Conservation (phyloP, 2,113 vertebrate species). For the Saimiri boliviensis region DNA sequence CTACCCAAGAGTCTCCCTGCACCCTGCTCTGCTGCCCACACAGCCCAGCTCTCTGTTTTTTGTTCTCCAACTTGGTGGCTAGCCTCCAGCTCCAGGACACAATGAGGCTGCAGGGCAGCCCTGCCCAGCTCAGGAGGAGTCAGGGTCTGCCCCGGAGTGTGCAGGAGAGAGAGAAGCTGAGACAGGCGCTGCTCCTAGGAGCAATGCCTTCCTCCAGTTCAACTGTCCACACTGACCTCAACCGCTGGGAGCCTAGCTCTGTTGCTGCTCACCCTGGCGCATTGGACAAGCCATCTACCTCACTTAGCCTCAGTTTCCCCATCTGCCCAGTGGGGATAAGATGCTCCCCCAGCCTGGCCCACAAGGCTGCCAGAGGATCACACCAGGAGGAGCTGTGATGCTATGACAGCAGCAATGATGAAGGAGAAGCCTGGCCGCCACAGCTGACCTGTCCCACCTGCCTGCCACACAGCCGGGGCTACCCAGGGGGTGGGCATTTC, state of each 20-base stretch:
- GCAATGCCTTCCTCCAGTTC: not conserved
- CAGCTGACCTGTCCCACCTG: not conserved
- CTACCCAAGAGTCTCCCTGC: not conserved
- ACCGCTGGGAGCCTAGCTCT: not conserved
- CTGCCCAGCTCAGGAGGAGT: not conserved
- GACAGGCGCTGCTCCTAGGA: not conserved
- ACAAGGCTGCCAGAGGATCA: not conserved
- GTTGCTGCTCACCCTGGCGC: not conserved
- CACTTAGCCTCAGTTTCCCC: not conserved
- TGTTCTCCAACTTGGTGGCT: not conserved
- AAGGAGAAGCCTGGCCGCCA: not conserved
- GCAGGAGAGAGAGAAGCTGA: not conserved
- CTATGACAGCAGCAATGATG: not conserved
- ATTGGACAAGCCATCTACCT: not conserved
- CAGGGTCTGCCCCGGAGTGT: fast-evolving
- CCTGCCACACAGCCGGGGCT: not conserved
- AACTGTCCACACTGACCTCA: not conserved
- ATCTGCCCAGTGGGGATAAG: not conserved
- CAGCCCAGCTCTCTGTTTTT: not conserved
- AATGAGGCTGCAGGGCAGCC: not conserved
- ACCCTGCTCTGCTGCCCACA: not conserved
- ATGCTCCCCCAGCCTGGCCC: not conserved
- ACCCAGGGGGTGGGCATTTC: not conserved
- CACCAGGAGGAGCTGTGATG: not conserved
- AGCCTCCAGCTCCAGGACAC: not conserved